phyloP scores from a whole-genome alignment of 2,113 vertebrate species.

The Microtus pennsylvanicus region DNA sequence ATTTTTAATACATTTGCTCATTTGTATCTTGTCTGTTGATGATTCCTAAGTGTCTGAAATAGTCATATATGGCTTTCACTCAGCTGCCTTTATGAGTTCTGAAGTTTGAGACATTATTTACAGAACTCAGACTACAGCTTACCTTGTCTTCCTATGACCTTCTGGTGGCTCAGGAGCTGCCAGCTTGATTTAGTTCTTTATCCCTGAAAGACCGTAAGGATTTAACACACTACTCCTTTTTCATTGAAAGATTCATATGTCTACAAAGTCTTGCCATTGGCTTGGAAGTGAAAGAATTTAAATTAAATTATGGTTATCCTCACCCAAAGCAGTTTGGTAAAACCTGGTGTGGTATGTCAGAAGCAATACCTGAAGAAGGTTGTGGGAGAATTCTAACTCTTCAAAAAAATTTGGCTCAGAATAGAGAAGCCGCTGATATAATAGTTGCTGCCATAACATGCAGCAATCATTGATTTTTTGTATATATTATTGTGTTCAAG shows the following conservation, averaged over 20 bases:
- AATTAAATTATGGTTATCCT: conserved; percentile 10
- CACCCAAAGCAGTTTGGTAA: conserved; percentile 29
- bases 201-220: not conserved
- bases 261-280: not conserved
- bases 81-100: conserved; percentile 81
- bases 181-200: conserved; percentile 55
- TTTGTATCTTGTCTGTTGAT: conserved; percentile 77
- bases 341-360: not conserved
- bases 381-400: conserved; percentile 1
- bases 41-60: conserved; percentile 75
- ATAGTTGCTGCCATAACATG: not conserved
- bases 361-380: not conserved
- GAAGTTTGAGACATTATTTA: conserved; percentile 51
- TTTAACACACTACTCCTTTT: conserved; percentile 19
- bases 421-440: not conserved
- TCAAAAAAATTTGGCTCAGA: not conserved
- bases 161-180: not conserved
- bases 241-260: conserved; percentile 56
- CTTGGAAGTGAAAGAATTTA: conserved; percentile 53
- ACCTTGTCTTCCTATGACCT: conserved; percentile 65
- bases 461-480: not conserved
- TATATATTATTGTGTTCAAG: not conserved
- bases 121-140: conserved; percentile 73
- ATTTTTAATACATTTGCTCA: conserved; percentile 73
- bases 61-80: conserved; percentile 82